Base-by-base conservation (phyloP, 2,888 invertebrate species). In the Tachina grossa region DNA sequence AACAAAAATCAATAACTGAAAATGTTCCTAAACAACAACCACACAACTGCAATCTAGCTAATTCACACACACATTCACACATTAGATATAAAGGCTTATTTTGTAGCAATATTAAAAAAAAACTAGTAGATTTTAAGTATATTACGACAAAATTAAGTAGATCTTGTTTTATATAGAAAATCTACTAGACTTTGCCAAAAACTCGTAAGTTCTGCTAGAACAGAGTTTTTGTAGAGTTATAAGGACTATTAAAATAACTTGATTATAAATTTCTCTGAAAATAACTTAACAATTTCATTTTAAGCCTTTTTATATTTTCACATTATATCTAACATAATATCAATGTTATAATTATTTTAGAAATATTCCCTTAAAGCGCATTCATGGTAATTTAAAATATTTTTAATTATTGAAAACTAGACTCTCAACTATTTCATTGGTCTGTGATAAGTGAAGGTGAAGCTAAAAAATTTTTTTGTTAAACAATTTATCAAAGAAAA, bases 381-480 rank as follows among this genome's bases (percentile, higher is more conserved):
- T 59, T 59, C 13, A 57, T 41, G n/a, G 31, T 16, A 43, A 31
- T 41, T 74, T 59, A 9, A 76, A 80, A 31, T 71, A 79, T 39
- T 68, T 22, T 80, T 45, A 47, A 47, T 74, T 71, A 65, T 61
- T 2, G 10, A 14, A 49, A 71, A 63, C 39, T 77, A 87, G 77
- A 81, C 69, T 75, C 41, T 79, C 22, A 79, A 83, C 85, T 79
- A 85, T 83, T 81, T 74, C 74, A 83, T 86, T 91, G 90, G 92
- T 91, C 92, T 92, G 92, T 92, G 92, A 92, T 92, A 92, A 90
- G 90, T 90, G 91, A 90, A 90, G 89, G 90, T 90, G 89, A 90
- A 89, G 88, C 88, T 83, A 79, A 82, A 75, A 49, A 82, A 81
- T 47, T 47, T 55, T 55, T 82, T 72, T 39, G 53, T 39, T 88